Conservation (phyloP, 1,140 invertebrate species). For the Trichonephila inaurata region DNA sequence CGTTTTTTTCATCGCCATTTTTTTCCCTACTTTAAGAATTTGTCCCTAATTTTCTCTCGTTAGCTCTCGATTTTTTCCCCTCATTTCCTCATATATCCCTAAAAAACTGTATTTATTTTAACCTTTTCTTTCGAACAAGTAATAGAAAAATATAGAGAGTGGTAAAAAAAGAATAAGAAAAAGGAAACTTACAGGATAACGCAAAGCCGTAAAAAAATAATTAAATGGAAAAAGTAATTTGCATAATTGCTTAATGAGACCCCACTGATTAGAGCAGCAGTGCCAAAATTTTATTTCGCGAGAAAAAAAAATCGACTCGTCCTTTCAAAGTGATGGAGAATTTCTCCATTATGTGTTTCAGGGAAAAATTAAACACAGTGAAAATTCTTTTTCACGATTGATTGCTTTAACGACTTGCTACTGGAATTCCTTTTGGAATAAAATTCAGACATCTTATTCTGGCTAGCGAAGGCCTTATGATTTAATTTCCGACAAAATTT, state of each 20-base stretch:
- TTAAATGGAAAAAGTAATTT: slow-evolving; percentile 53
- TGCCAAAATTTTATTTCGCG: slow-evolving; percentile 8
- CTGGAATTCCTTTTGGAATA: too few species aligned
- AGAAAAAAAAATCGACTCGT: slow-evolving; percentile 3
- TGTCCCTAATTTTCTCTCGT: slow-evolving; percentile 56
- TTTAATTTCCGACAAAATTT: too few species aligned
- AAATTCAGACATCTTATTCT: too few species aligned
- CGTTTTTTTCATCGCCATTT: slow-evolving; percentile 47
- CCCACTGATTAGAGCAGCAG: slow-evolving; percentile 17
- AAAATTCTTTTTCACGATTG: slow-evolving; percentile 15
- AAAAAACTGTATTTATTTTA: slow-evolving; percentile 55
- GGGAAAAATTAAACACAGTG: slow-evolving; percentile 19
- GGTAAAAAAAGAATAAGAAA: background rate
- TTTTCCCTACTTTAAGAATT: slow-evolving; percentile 37
- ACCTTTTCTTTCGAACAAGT: slow-evolving; percentile 10
- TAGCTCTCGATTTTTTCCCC: slow-evolving; percentile 10
- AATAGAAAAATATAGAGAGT: background rate
- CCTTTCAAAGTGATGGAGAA: slow-evolving; percentile 21
- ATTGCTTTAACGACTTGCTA: background rate
- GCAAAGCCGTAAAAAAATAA: slow-evolving; percentile 12
- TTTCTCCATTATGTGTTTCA: slow-evolving; percentile 6
- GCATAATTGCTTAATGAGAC: slow-evolving; percentile 49
- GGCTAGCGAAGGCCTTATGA: too few species aligned
- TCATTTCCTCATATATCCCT: slow-evolving; percentile 18
- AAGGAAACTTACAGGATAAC: slow-evolving; percentile 6